Evolutionary conservation across 2,888 invertebrate genomes (phyloP).

Genomic region (Phoronis australis): DNA sequence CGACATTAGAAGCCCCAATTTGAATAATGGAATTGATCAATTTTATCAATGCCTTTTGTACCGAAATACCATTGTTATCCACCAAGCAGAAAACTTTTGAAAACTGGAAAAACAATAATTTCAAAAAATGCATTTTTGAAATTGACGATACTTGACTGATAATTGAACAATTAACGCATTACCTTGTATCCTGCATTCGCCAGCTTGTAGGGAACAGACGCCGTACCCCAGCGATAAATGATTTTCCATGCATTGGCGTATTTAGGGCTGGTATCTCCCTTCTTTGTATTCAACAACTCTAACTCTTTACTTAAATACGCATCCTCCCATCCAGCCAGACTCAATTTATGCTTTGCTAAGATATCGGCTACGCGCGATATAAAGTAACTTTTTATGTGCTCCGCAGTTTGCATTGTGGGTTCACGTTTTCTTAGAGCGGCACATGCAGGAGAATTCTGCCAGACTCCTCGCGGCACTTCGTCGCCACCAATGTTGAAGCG

Average conservation of each 20-base stretch:
- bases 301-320: constrained; percentile 20
- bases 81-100: no score
- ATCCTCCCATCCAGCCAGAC: constrained; percentile 36
- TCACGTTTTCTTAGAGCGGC: no score
- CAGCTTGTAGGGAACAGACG: constrained; percentile 25
- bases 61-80: no score
- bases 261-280: constrained; percentile 17
- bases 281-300: constrained; percentile 11
- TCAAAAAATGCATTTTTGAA: no score
- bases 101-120: no score
- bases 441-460: constrained; percentile 37
- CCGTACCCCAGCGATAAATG: constrained; percentile 27
- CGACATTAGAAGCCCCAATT: no score
- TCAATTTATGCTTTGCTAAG: no score
- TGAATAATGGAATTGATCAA: no score
- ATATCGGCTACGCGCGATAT: constrained; percentile 24
- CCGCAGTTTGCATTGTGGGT: no score
- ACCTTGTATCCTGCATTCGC: constrained; percentile 45
- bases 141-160: no score
- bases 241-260: constrained; percentile 37
- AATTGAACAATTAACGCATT: background rate
- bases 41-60: no score
- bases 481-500: constrained; percentile 41
- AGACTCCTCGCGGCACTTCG: constrained; percentile 37
- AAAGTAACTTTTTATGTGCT: constrained; percentile 32